Evolutionary conservation across 2,888 invertebrate genomes (phyloP).

Genomic region (Eudasyphora cyanicolor): DNA sequence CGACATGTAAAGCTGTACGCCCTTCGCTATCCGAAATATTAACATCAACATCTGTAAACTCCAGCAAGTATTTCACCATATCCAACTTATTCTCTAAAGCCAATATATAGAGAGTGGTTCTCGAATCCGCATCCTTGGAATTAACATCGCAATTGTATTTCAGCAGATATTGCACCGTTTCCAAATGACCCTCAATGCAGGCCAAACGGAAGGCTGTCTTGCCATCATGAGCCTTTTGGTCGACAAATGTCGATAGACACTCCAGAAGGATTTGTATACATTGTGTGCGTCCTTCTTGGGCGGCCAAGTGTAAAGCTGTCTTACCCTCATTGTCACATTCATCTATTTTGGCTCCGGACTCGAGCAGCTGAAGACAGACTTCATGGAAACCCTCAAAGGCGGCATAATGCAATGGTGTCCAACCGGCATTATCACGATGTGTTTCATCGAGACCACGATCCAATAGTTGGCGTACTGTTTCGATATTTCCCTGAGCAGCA

Average conservation of each 20-base stretch:
- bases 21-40: conserved; percentile 95
- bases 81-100: conserved; percentile 92
- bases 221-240: conserved; percentile 94
- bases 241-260: conserved; percentile 88
- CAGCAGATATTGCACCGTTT: conserved; percentile 83
- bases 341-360: conserved; percentile 93
- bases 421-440: conserved; percentile 95
- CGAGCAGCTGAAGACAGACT: conserved; percentile 82
- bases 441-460: conserved; percentile 93
- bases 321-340: conserved; percentile 96
- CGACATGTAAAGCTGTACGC: conserved; percentile 93
- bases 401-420: conserved; percentile 98
- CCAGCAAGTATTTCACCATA: conserved; percentile 90
- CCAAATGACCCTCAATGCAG: conserved; percentile 85
- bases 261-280: conserved; percentile 83
- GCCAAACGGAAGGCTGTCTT: conserved; percentile 89
- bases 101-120: conserved; percentile 94
- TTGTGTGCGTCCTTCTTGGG: conserved; percentile 91
- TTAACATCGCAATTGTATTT: conserved; percentile 91
- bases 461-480: conserved; percentile 93
- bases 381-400: conserved; percentile 90
- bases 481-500: conserved; percentile 91
- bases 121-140: conserved; percentile 94
- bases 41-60: conserved; percentile 88
- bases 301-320: conserved; percentile 91